Evolutionary conservation across 2,113 vertebrate species (phyloP), one percentile per base, ranked within the genome.

Genomic region (Lophochroa leadbeateri): DNA sequence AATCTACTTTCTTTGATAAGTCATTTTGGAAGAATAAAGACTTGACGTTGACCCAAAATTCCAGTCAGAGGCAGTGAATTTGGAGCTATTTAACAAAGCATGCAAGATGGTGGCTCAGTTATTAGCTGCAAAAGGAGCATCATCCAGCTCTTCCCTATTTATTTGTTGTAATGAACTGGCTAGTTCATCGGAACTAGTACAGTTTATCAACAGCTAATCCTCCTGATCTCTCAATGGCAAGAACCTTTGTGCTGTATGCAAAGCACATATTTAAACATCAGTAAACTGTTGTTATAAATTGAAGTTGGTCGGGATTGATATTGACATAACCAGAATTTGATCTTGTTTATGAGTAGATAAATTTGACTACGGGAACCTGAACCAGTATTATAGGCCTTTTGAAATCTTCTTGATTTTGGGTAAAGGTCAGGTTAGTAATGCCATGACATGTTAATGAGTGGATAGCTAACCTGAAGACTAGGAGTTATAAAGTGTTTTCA

Each of bases 391-490:
- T 20, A 24, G 16, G 4, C 14, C 20, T 17, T 55, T 52, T 92
- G 55, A 88, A 92, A 85, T 5, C 6, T 43, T 4, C 5, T n/a
- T 31, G 15, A 39, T 85, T 90, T 84, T 53, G 2, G 6, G 21
- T 46, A 29, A 19, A 64, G 28, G 4, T 69, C 25, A 69, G 4
- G 23, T 80, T 35, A 68, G 25, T 29, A 21, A n/a, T 6, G 10
- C 4, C 1, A 0, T 23, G 15, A 19, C 33, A 58, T 2, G 6
- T 18, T 83, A 41, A 25, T 44, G 72, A 58, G 5, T 4, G 4
- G 4, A 4, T 44, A 60, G 27, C 4, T 61, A 37, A 43, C 28
- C 29, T 65, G 41, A 90, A 77, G 17, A 28, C 17, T 15, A n/a
- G 8, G 23, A 37, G 14, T 53, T 72, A 53, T 50, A 41, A 63